Percentiles rank a stretch among this genome's conserved stretches.
phyloP scores from a whole-genome alignment of 2,888 invertebrate genomes.

The Asteroscopus sphinx region DNA sequence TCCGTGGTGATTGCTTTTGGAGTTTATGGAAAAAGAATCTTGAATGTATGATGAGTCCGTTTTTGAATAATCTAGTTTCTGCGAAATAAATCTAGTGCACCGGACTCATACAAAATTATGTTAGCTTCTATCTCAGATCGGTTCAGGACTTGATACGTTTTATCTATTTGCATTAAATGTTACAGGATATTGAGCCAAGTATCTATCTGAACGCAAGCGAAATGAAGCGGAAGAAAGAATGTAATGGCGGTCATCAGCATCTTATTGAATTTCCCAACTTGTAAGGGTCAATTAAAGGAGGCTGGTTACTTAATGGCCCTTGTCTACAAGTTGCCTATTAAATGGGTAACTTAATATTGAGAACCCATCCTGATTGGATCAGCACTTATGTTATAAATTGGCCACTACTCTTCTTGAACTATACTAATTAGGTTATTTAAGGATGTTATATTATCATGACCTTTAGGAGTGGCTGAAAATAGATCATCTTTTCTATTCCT shows the following conservation, averaged over 20 bases:
- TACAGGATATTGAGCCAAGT: too few relatives aligned
- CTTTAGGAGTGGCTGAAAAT: too few relatives aligned
- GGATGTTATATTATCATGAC: too few relatives aligned
- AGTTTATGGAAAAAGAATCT: background rate
- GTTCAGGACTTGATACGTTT: background rate
- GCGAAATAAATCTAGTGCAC: too few relatives aligned
- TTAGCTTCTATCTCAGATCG: background rate
- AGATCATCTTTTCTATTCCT: too few relatives aligned
- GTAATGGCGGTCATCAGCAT: conserved; percentile 18
- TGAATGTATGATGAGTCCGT: background rate
- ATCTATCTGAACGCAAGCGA: background rate
- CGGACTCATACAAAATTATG: too few relatives aligned
- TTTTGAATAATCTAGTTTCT: background rate
- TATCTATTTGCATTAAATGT: too few relatives aligned
- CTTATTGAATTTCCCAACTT: conserved; percentile 28
- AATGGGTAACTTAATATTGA: conserved; percentile 41
- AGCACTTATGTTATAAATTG: conserved; percentile 1
- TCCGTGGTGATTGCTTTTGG: background rate
- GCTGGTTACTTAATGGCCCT: conserved; percentile 25
- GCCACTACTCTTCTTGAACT: too few relatives aligned
- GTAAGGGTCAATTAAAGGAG: conserved; percentile 31
- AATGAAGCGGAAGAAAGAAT: conserved; percentile 13
- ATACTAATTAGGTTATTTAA: too few relatives aligned
- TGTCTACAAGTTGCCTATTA: conserved; percentile 34
- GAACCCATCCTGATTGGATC: conserved; percentile 26